phyloP scores from a whole-genome alignment of 2,797 vertebrate species.

The Diglossa cyanea region DNA sequence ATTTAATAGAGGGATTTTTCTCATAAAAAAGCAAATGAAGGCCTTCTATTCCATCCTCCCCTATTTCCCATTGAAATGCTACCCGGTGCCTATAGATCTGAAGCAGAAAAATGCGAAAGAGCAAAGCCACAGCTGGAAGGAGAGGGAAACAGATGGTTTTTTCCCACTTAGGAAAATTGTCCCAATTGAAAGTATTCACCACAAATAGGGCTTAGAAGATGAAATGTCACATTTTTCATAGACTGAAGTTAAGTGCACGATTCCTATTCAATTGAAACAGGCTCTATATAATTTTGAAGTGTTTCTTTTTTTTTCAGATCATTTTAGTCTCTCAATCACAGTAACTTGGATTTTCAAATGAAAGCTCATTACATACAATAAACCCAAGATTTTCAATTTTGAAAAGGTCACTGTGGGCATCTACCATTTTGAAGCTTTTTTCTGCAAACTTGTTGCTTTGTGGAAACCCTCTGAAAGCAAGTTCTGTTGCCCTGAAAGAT shows the following conservation, averaged over 20 bases:
- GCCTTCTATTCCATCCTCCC: background rate
- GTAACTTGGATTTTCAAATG: slow-evolving; percentile 1
- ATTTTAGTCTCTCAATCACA: slow-evolving; percentile 18
- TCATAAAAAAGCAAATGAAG: background rate
- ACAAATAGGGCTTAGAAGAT: slow-evolving; percentile 41
- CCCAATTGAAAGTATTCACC: slow-evolving; percentile 37
- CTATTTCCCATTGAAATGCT: slow-evolving; percentile 13
- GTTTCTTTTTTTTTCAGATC: slow-evolving; percentile 17
- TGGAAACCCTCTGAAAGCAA: background rate
- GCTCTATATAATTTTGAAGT: slow-evolving; percentile 39
- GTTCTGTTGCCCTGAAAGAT: background rate
- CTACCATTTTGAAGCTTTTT: background rate
- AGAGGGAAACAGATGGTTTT: slow-evolving; percentile 40
- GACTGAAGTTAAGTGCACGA: background rate
- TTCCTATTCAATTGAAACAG: slow-evolving; percentile 20
- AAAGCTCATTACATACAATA: background rate
- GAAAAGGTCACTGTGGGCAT: background rate
- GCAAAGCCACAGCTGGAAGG: slow-evolving; percentile 46
- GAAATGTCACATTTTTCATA: slow-evolving; percentile 41
- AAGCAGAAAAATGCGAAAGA: background rate
- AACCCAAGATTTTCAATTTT: slow-evolving; percentile 44
- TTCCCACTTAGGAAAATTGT: slow-evolving; percentile 45
- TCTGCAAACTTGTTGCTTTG: background rate
- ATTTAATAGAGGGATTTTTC: background rate
- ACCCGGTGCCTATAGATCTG: background rate